Conservation (phyloP, 2,113 vertebrate genomes). For the Neogobius melanostomus region DNA sequence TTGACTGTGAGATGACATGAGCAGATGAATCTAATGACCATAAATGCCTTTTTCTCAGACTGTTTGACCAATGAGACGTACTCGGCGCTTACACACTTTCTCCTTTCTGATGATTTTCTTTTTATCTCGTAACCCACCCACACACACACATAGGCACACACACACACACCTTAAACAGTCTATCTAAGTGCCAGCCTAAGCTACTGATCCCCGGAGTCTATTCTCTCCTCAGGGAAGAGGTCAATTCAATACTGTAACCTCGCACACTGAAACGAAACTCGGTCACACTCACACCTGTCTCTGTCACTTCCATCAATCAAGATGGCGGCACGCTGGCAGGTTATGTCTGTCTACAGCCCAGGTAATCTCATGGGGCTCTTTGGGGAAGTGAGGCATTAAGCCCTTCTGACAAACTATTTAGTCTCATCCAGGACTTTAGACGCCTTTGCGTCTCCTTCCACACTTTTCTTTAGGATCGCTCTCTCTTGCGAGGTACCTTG, state of each 20-base stretch:
- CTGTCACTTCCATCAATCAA: conserved; percentile 69
- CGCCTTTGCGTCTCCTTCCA: conserved; percentile 31
- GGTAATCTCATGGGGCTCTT: conserved; percentile 71
- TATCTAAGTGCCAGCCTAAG: conserved; percentile 67
- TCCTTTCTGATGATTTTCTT: conserved; percentile 15
- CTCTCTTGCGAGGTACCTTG: conserved; percentile 70
- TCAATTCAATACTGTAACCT: conserved; percentile 75
- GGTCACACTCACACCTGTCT: conserved; percentile 53
- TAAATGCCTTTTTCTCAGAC: conserved; percentile 45
- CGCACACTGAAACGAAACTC: conserved; percentile 31
- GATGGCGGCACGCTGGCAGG: conserved; percentile 60
- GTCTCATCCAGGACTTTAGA: conserved; percentile 64
- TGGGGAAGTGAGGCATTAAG: conserved; percentile 71
- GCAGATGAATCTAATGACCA: conserved; percentile 63
- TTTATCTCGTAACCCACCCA: conserved; percentile 13
- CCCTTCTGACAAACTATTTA: conserved; percentile 70
- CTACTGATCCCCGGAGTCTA: conserved; percentile 71
- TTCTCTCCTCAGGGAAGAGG: conserved; percentile 70
- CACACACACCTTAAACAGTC: conserved; percentile 14
- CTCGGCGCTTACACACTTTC: conserved; percentile 2
- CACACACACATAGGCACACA: neutral
- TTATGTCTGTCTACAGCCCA: conserved; percentile 69
- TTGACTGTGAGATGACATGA: conserved; percentile 54
- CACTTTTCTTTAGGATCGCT: conserved; percentile 32
- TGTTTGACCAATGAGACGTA: conserved; percentile 36